A percentile compares a stretch with the other conserved stretches of the same genome.
Conservation (phyloP, 2,888 invertebrate species). For the Phorcus lineatus region DNA sequence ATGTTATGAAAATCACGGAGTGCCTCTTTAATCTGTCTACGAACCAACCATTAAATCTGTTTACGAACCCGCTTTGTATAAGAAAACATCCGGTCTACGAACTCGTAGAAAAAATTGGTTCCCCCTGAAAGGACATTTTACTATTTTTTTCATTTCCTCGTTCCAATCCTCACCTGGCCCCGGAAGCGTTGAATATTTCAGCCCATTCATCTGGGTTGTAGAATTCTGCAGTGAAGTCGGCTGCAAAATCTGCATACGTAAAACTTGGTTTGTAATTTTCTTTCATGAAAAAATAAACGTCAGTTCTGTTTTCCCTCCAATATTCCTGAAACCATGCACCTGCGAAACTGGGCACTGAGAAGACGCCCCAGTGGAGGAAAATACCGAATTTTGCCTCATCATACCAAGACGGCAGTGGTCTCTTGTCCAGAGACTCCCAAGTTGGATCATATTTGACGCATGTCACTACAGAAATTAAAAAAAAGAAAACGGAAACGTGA, state of each 20-base stretch:
- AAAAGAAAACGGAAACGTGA: no score
- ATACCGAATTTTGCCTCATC: constrained; percentile 76
- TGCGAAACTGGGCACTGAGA: constrained; percentile 68
- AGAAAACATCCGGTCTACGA: no score
- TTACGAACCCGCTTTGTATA: no score
- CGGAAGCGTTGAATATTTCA: constrained; percentile 85
- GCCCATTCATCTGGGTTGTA: constrained; percentile 91
- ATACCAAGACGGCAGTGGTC: constrained; percentile 81
- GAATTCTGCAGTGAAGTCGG: constrained; percentile 88
- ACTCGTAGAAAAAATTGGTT: no score
- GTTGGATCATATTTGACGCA: constrained; percentile 78
- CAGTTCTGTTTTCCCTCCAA: constrained; percentile 79
- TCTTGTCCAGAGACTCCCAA: constrained; percentile 89
- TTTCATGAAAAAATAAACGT: constrained; percentile 82
- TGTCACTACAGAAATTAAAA: neutral
- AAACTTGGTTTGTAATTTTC: constrained; percentile 89
- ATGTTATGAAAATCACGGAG: no score
- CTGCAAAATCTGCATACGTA: constrained; percentile 93
- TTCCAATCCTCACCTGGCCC: constrained; percentile 86
- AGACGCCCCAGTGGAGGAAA: constrained; percentile 77
- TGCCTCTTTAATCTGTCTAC: no score
- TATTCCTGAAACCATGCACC: constrained; percentile 92
- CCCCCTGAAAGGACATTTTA: no score
- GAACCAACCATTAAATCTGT: no score
- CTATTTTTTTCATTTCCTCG: no score